These are phyloP conservation scores for Hydractinia echinata DNA, from an alignment of 30 jellyfish, hydroid and myxozoan genomes.

Conservation along the genomic window DNA sequence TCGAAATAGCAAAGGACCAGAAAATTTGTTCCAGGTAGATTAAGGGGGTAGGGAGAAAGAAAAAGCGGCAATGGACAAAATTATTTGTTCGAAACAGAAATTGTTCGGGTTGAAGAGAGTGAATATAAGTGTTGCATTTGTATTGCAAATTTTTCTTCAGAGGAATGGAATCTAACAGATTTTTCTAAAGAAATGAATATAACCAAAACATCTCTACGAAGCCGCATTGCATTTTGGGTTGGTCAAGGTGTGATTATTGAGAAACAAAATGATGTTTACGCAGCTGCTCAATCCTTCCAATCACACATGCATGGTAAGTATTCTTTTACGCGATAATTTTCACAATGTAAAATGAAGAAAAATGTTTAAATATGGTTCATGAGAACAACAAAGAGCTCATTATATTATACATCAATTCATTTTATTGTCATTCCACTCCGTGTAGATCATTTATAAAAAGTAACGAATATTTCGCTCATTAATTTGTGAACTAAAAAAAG, in stretches of 20 bases:
- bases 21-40: too few species aligned
- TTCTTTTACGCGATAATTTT: too few species aligned
- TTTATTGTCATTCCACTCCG: too few species aligned
- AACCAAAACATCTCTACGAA: conserved; percentile 41
- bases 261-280: conserved; percentile 49
- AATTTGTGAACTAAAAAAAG: too few species aligned
- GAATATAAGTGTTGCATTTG: not conserved
- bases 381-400: too few species aligned
- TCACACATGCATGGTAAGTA: conserved; percentile 56
- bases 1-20: too few species aligned
- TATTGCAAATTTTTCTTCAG: conserved; percentile 16
- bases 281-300: conserved; percentile 62
- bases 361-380: too few species aligned
- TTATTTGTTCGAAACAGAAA: not conserved
- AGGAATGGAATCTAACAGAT: conserved; percentile 59
- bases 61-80: not conserved
- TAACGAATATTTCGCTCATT: too few species aligned
- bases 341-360: too few species aligned
- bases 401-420: too few species aligned
- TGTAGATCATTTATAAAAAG: too few species aligned
- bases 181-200: conserved; percentile 52
- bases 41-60: too few species aligned
- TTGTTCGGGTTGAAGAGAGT: not conserved
- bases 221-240: conserved; percentile 76
- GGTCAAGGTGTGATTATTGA: conserved; percentile 84